Percentiles rank a stretch among this genome's conserved stretches.
Evolutionary conservation across 2,113 vertebrate species (phyloP).

Genomic region (Rostratula benghalensis): DNA sequence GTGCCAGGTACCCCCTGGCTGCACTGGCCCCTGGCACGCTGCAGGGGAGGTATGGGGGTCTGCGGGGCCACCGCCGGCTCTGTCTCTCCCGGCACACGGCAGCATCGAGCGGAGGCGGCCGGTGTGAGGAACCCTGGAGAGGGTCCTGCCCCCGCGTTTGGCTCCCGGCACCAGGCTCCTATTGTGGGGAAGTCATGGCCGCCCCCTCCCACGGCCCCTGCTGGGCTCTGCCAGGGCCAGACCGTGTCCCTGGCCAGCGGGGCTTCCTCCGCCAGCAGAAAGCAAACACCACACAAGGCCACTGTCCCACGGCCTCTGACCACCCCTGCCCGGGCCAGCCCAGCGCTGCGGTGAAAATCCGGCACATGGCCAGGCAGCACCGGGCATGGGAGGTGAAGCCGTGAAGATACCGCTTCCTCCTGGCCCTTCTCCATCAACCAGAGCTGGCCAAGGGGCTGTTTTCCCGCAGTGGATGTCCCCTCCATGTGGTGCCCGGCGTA

Average conservation of each 20-base stretch:
- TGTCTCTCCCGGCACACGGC: accelerated
- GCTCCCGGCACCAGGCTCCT: constrained; percentile 39
- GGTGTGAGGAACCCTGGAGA: accelerated
- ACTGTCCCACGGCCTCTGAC: not conserved
- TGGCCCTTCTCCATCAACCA: not conserved
- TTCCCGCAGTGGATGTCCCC: accelerated
- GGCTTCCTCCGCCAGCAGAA: not conserved
- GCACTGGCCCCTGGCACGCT: not conserved
- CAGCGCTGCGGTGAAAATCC: not conserved
- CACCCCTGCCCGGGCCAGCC: not conserved
- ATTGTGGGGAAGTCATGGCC: constrained; percentile 66
- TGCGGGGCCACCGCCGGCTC: not conserved
- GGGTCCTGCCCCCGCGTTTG: constrained; percentile 1
- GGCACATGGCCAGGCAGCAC: not conserved
- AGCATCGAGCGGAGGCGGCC: not conserved
- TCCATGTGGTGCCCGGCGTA: accelerated
- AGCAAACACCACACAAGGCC: not conserved
- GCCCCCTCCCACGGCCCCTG: constrained; percentile 59
- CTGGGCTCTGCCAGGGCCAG: constrained; percentile 38
- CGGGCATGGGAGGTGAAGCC: not conserved
- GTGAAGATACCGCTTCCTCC: not conserved
- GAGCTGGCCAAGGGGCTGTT: not conserved
- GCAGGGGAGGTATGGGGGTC: not conserved
- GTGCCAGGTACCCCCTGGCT: accelerated
- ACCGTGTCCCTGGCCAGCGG: not conserved